A percentile compares a stretch with the other conserved stretches of the same genome.
These are phyloP conservation scores for Dasyornis broadbenti DNA, from an alignment of 2,113 vertebrate genomes.

Conservation along the genomic window DNA sequence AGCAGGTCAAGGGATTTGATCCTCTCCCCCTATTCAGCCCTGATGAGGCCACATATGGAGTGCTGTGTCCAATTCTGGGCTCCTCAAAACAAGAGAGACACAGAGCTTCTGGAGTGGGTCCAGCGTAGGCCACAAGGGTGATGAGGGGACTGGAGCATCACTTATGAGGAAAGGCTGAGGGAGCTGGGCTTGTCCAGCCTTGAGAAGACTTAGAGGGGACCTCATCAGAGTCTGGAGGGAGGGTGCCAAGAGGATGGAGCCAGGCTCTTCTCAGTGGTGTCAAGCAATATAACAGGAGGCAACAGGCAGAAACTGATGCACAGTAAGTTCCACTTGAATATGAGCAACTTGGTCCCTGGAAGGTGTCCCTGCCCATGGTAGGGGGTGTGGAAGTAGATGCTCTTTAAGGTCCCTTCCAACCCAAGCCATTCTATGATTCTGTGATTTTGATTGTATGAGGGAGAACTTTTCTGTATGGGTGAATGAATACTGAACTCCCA, in stretches of 20 bases:
- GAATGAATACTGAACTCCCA: background rate
- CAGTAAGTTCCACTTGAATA: background rate
- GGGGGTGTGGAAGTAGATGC: background rate
- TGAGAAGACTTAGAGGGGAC: background rate
- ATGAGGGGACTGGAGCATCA: background rate
- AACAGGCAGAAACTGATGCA: background rate
- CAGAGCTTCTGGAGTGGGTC: background rate
- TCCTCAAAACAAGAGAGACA: background rate
- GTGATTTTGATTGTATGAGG: background rate
- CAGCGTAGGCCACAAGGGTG: background rate
- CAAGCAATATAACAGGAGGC: background rate
- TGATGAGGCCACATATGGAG: background rate
- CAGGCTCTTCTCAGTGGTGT: background rate
- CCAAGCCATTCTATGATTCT: background rate
- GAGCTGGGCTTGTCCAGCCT: background rate
- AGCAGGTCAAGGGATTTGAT: background rate
- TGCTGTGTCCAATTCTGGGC: too few relatives aligned
- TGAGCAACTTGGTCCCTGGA: background rate
- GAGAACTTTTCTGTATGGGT: background rate
- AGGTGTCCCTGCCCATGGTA: background rate
- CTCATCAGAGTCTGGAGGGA: background rate
- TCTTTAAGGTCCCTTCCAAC: background rate
- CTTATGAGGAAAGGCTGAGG: background rate
- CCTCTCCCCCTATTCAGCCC: background rate
- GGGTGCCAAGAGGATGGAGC: background rate